Conservation (phyloP, 2,797 vertebrate genomes). For the Pteropus rufus region DNA sequence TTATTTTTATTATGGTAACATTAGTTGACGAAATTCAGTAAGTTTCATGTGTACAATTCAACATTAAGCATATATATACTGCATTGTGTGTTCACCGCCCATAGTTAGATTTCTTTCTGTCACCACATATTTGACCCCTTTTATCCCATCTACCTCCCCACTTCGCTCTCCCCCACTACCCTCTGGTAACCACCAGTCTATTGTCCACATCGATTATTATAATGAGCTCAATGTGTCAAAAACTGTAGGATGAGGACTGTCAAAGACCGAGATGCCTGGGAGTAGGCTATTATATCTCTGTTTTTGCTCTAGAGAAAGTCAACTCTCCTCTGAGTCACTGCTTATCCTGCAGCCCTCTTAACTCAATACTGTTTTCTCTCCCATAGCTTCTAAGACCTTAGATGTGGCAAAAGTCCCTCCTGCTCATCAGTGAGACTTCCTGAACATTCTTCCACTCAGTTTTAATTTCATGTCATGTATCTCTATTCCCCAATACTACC, state of each 20-base stretch:
- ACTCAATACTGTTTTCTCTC: background rate
- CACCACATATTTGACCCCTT: too few relatives aligned
- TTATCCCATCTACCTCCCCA: too few relatives aligned
- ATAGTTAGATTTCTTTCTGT: too few relatives aligned
- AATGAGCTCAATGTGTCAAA: background rate
- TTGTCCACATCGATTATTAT: background rate
- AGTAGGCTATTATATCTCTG: background rate
- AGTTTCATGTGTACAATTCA: too few relatives aligned
- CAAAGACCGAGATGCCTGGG: background rate
- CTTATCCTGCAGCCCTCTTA: background rate
- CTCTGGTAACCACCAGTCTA: too few relatives aligned
- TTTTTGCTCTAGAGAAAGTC: background rate
- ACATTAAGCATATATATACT: too few relatives aligned
- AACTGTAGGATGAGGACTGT: background rate
- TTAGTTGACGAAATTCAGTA: too few relatives aligned
- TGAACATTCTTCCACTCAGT: background rate
- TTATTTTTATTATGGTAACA: too few relatives aligned
- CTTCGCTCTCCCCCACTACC: too few relatives aligned
- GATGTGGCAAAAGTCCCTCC: background rate
- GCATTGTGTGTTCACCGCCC: too few relatives aligned
- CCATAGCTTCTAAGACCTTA: background rate
- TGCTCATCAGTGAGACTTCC: background rate
- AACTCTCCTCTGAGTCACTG: background rate
- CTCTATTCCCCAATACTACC: background rate
- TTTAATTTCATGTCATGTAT: background rate